Conservation (phyloP, 2,888 invertebrate species). For the Sinohyriopsis cumingii region DNA sequence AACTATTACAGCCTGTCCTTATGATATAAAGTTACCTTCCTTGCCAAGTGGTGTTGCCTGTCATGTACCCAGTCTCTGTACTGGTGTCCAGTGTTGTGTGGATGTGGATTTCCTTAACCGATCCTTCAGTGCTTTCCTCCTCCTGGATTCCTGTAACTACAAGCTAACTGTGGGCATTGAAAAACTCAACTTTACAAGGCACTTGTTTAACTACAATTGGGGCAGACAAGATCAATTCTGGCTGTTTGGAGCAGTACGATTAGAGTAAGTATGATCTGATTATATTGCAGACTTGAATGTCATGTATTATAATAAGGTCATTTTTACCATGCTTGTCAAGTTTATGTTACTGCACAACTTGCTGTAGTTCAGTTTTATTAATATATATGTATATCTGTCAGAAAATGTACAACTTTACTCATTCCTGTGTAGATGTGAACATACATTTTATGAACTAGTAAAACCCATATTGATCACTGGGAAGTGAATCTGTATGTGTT, state of each 20-base stretch:
- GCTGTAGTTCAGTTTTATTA: no score
- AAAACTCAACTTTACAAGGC: constrained; percentile 3
- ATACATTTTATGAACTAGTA: no score
- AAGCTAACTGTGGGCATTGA: constrained; percentile 28
- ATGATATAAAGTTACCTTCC: constrained; percentile 6
- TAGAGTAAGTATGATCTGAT: constrained; percentile 4
- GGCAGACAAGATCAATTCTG: constrained; percentile 7
- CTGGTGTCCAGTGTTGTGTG: no score
- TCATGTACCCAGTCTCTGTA: constrained; percentile 8
- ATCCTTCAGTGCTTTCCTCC: constrained; percentile 17
- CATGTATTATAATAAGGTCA: no score
- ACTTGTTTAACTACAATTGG: constrained; percentile 8
- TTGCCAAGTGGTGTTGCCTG: constrained; percentile 13
- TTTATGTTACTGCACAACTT: no score
- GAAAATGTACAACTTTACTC: no score
- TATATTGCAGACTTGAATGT: no score
- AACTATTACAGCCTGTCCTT: constrained; percentile 13
- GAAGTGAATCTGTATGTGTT: no score
- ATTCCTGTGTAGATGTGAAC: no score
- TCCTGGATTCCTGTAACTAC: constrained; percentile 25
- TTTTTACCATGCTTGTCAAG: no score
- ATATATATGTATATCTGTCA: no score
- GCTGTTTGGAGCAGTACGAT: constrained; percentile 5
- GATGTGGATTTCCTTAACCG: constrained; percentile 3
- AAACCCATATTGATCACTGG: no score